Percentiles rank a stretch among this genome's conserved stretches.
Conservation (phyloP, 2,888 invertebrate genomes). For the Xestia rhomboidea region DNA sequence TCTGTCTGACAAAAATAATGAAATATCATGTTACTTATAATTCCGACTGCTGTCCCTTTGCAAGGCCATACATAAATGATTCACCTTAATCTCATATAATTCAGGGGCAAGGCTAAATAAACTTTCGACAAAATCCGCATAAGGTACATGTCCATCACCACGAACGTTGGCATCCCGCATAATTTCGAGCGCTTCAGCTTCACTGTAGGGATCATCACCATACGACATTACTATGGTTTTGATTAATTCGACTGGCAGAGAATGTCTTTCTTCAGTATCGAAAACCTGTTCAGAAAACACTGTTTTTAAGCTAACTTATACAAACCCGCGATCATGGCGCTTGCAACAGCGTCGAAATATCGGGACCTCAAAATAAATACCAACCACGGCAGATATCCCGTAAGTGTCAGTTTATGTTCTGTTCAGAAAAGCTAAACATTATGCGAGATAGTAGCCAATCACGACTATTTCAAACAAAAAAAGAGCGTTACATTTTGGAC, state of each 20-base stretch:
- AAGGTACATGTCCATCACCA: constrained; percentile 83
- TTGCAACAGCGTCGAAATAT: no score
- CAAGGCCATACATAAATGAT: neutral
- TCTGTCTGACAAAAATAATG: constrained; percentile 73
- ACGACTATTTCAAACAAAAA: neutral
- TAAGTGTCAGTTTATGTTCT: no score
- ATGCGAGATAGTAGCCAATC: neutral
- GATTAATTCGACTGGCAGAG: constrained; percentile 81
- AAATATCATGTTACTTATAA: neutral
- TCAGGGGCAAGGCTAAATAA: constrained; percentile 83
- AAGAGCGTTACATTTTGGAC: neutral
- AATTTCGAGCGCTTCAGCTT: constrained; percentile 79
- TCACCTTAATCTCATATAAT: constrained; percentile 79
- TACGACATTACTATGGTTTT: constrained; percentile 74
- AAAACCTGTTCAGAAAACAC: constrained; percentile 75
- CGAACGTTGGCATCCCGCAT: constrained; percentile 83
- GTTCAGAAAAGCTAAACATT: neutral
- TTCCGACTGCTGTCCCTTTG: no score
- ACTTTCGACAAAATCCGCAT: constrained; percentile 82
- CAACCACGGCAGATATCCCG: no score
- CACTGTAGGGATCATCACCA: constrained; percentile 77
- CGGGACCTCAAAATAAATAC: no score
- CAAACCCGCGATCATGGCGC: no score
- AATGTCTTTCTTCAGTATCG: constrained; percentile 83
- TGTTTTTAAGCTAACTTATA: no score